Evolutionary conservation across 2,797 vertebrate species (phyloP).

Genomic region (Leptatherina wallacei): DNA sequence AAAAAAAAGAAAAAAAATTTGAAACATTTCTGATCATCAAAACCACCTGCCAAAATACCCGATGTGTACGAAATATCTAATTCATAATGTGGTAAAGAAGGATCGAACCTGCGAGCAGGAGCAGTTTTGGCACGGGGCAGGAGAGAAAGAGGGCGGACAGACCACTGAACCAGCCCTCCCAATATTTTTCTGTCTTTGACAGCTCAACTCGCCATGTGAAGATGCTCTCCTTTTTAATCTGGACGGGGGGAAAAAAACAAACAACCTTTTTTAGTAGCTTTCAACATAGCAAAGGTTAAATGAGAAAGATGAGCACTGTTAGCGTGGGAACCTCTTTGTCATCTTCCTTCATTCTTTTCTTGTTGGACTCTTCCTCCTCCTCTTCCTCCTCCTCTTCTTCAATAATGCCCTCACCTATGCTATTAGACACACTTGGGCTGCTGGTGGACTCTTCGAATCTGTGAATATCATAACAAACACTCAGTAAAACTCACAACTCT

Average conservation of each 20-base stretch:
- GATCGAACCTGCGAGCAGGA: constrained; percentile 92
- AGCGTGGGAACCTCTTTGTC: constrained; percentile 89
- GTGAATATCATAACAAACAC: constrained; percentile 14
- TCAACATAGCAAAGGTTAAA: background rate
- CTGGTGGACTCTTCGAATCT: constrained; percentile 91
- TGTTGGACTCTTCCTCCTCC: constrained; percentile 87
- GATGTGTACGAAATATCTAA: background rate
- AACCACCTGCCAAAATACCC: background rate
- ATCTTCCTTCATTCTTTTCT: constrained; percentile 95
- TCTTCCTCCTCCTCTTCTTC: constrained; percentile 92
- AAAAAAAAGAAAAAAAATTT: background rate
- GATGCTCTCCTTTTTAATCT: constrained; percentile 92
- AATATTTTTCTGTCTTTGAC: constrained; percentile 97
- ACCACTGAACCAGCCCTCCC: constrained; percentile 98
- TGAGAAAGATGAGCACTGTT: background rate
- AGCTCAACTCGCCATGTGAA: constrained; percentile 97
- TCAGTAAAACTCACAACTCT: background rate
- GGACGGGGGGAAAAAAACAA: constrained; percentile 7
- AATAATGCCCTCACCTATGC: constrained; percentile 93
- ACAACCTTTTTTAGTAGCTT: background rate
- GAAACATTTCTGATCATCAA: too few relatives aligned
- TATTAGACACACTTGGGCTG: constrained; percentile 87
- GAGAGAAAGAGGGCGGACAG: constrained; percentile 95
- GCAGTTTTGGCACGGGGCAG: constrained; percentile 92
- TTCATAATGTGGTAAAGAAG: background rate